A percentile compares a stretch with the other conserved stretches of the same genome.
phyloP scores from a whole-genome alignment of 2,113 vertebrate species.

The Trematocara unimaculatum region DNA sequence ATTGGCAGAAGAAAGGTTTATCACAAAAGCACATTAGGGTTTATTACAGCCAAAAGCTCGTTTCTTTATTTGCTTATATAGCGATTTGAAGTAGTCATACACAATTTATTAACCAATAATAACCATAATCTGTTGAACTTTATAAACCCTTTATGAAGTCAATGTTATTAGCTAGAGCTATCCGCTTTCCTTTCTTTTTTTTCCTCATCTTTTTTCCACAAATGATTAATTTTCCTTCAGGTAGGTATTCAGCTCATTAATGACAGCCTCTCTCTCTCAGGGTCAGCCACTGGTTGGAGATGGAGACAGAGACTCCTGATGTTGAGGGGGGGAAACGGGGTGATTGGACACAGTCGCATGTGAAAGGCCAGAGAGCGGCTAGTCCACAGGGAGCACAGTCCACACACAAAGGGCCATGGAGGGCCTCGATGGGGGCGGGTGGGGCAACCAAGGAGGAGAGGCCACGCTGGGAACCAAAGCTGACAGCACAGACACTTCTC shows the following conservation, averaged over 20 bases:
- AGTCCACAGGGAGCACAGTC: conserved; percentile 66
- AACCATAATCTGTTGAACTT: not conserved
- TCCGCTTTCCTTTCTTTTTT: not conserved
- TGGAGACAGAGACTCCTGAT: conserved; percentile 38
- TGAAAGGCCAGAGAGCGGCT: conserved; percentile 70
- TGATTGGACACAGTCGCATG: conserved; percentile 78
- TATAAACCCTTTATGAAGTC: not conserved
- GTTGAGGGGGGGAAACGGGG: conserved; percentile 43
- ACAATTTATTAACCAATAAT: not conserved
- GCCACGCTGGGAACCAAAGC: conserved; percentile 72
- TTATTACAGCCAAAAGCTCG: not conserved
- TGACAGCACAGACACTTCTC: conserved; percentile 71
- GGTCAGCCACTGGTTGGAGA: conserved; percentile 48
- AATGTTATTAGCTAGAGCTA: not conserved
- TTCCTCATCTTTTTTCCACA: not conserved
- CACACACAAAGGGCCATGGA: conserved; percentile 65
- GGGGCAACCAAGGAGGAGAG: conserved; percentile 16
- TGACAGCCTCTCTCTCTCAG: not conserved
- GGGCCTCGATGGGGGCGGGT: conserved; percentile 32
- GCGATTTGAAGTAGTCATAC: not conserved
- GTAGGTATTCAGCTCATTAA: not conserved
- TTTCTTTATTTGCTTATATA: not conserved
- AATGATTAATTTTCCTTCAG: not conserved
- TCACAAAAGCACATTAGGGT: not conserved
- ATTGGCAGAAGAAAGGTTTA: not conserved